Base-by-base conservation (phyloP, 2,888 invertebrate genomes). In the Brachylomia viminalis region DNA sequence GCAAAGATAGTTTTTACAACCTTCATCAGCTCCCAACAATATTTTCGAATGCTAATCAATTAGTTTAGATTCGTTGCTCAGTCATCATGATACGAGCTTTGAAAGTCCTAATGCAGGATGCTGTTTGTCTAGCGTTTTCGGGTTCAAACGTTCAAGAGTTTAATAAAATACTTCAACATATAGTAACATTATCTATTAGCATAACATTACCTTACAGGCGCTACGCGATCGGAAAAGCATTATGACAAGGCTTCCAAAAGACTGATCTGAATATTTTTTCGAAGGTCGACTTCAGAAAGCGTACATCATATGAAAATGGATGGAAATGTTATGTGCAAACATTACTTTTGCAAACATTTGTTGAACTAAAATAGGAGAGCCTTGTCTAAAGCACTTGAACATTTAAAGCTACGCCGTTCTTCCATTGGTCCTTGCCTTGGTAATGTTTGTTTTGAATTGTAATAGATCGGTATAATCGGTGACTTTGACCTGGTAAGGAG, bases 181-280 rank as follows among this genome's bases (percentile, higher is more conserved):
- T 81, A 68, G 62, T 72, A 77, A 61, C 38, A 61, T 75, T 66
- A 80, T 75, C 81, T 80, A 79, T 81, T 61, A 76, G 23, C 75
- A 75, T 75, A 80, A 56, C 42, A 47, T 59, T 66, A 56, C 61
- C 62, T 72, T 20, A 42, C 52, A 62, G n/a, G 38, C 56, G 66
- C 13, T 82, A 52, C 59, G 56, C 52, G 66, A 80, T 78, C 62
- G 79, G 66, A 77, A 82, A 77, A 42, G 27, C 72, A 67, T 72
- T 78, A 58, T 47, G 52, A 54, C 64, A 69, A 27, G 70, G 72
- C 45, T 65, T 45, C 59, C 33, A 61, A 13, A 58, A 65, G 49
- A 64, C 33, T 77, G 71, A 72, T 72, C 78, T 66, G 38, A 82
- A 77, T 77, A 71, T 80, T 45, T 80, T 82, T 82, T 59, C 72